A percentile compares a stretch with the other conserved stretches of the same genome.
Conservation (phyloP, 2,113 vertebrate species). For the Chionis minor region DNA sequence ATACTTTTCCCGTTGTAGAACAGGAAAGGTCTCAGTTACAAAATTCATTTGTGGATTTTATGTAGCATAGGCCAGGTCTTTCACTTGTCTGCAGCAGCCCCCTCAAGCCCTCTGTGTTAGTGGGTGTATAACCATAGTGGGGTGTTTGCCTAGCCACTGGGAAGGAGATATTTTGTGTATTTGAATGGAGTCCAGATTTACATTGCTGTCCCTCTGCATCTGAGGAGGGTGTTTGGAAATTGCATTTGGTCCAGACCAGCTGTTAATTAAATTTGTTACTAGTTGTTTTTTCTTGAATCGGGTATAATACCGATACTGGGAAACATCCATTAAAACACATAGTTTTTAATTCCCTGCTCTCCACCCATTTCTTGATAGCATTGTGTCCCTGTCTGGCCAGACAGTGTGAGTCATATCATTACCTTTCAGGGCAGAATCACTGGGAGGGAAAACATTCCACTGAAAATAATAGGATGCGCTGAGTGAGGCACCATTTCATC, state of each 20-base stretch:
- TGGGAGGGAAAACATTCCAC: neutral
- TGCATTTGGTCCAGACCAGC: neutral
- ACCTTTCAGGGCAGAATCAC: neutral
- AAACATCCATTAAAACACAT: neutral
- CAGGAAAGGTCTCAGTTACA: neutral
- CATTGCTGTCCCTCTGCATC: neutral
- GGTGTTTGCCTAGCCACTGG: neutral
- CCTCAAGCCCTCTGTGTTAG: neutral
- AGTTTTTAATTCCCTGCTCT: neutral
- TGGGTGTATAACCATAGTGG: neutral
- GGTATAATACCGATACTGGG: neutral
- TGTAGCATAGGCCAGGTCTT: neutral
- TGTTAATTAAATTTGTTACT: neutral
- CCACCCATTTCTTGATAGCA: neutral
- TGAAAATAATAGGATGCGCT: neutral
- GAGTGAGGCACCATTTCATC: neutral
- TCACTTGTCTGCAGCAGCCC: neutral
- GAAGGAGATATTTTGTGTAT: neutral
- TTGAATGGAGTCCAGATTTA: neutral
- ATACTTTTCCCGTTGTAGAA: neutral
- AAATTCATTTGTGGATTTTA: neutral
- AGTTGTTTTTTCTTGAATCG: neutral
- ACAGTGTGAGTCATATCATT: slow-evolving; percentile 6
- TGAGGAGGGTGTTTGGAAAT: neutral
- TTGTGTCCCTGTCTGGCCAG: neutral